phyloP scores from a whole-genome alignment of 2,113 vertebrate species.

The Ceratotherium simum region DNA sequence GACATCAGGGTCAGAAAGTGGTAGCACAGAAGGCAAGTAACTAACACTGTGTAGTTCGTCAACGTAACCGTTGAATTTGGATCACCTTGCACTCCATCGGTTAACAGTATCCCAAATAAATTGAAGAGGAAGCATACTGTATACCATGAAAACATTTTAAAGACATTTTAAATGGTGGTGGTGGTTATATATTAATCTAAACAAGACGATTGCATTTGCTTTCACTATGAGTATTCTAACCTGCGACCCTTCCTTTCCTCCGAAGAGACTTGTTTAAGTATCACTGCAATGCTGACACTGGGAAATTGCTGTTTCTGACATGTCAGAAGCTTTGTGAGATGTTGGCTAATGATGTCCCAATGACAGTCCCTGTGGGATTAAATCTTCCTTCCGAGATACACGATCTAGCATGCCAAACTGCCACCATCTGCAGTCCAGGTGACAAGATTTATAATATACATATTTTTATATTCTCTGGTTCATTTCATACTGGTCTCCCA shows the following conservation, averaged over 20 bases:
- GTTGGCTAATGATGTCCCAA: conserved; percentile 91
- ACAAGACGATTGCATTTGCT: neutral
- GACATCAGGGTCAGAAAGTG: neutral
- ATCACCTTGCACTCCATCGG: neutral
- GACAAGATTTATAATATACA: conserved; percentile 19
- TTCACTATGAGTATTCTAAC: neutral
- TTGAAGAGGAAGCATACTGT: neutral
- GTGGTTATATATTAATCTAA: neutral
- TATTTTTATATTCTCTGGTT: neutral
- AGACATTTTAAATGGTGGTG: neutral
- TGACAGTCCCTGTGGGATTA: conserved; percentile 88
- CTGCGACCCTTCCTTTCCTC: neutral
- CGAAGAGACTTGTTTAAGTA: conserved; percentile 91
- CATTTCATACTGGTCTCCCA: neutral
- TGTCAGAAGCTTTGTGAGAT: conserved; percentile 94
- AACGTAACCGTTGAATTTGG: neutral
- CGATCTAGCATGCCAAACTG: conserved; percentile 92
- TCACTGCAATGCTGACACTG: conserved; percentile 89
- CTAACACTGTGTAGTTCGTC: neutral
- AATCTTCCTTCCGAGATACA: conserved; percentile 93
- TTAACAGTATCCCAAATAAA: neutral
- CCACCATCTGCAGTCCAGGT: conserved; percentile 94
- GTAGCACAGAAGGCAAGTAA: too few relatives aligned
- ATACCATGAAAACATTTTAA: neutral
- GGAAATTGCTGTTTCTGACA: conserved; percentile 90